Conservation (phyloP, 2,888 invertebrate species). For the Campoplex capitator region DNA sequence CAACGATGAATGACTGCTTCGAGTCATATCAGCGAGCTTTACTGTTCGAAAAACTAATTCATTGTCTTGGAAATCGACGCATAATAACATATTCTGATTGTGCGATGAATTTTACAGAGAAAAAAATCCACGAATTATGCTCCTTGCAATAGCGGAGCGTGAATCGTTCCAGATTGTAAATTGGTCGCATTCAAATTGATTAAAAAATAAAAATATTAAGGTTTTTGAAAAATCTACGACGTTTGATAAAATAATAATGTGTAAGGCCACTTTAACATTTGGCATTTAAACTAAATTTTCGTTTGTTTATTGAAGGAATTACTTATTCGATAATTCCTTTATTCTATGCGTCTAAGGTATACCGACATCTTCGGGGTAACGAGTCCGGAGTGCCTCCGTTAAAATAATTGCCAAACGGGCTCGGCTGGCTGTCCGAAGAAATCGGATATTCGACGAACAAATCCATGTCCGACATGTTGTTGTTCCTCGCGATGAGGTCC, state of each 20-base stretch:
- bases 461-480: constrained; percentile 27
- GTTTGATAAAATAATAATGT: constrained; percentile 37
- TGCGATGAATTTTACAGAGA: not conserved
- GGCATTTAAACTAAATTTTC: not conserved
- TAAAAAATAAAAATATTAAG: constrained; percentile 12
- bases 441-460: constrained; percentile 51
- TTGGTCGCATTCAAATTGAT: not conserved
- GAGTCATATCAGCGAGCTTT: not conserved
- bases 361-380: constrained; percentile 1
- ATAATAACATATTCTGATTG: not conserved
- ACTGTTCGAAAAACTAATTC: not conserved
- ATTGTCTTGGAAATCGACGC: not conserved
- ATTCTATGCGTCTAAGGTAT: constrained; percentile 23
- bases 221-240: not conserved
- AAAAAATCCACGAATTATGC: constrained; percentile 1
- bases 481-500: constrained; percentile 28
- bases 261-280: constrained; percentile 52
- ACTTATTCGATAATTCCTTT: not conserved
- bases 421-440: constrained; percentile 13
- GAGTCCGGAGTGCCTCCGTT: constrained; percentile 23
- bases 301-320: constrained; percentile 9
- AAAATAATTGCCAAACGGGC: constrained; percentile 46
- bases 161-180: not conserved
- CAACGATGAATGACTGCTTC: not conserved
- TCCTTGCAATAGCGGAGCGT: constrained; percentile 3